Conservation (phyloP, 1,140 invertebrate species). For the Trialeurodes vaporariorum region DNA sequence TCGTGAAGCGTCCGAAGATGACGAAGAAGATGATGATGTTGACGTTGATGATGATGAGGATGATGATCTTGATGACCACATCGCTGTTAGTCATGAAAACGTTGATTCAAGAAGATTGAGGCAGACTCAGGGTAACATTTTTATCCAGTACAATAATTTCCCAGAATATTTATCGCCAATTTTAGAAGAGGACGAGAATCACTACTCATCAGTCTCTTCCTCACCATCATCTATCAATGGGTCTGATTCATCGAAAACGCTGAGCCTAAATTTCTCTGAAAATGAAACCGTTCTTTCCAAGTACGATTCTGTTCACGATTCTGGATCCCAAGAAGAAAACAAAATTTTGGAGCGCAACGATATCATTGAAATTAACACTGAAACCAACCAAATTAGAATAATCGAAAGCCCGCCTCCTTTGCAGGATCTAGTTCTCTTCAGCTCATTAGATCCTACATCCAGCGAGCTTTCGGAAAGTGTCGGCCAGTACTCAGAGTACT, state of each 20-base stretch:
- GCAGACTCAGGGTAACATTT: slow-evolving; percentile 16
- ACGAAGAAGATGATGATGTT: no score
- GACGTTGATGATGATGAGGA: background rate
- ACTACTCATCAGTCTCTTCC: slow-evolving; percentile 18
- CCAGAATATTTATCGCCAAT: slow-evolving; percentile 45
- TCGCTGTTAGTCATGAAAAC: background rate
- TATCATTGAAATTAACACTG: no score
- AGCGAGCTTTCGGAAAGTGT: no score
- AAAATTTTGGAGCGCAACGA: no score
- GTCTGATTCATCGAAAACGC: slow-evolving; percentile 9
- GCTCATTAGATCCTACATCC: background rate
- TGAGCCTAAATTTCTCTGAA: background rate
- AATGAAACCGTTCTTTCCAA: no score
- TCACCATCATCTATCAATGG: slow-evolving; percentile 13
- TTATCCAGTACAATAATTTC: slow-evolving; percentile 22
- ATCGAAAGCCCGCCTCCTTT: no score
- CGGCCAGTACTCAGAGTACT: background rate
- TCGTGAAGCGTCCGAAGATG: slow-evolving; percentile 25
- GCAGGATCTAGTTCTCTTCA: background rate
- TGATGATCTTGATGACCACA: slow-evolving; percentile 32
- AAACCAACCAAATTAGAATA: no score
- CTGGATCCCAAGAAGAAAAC: no score
- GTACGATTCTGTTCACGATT: no score
- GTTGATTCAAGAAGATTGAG: background rate
- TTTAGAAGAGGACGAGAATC: slow-evolving; percentile 41